phyloP scores from a whole-genome alignment of 2,888 invertebrate species.

The Archaeoteleia sp. region DNA sequence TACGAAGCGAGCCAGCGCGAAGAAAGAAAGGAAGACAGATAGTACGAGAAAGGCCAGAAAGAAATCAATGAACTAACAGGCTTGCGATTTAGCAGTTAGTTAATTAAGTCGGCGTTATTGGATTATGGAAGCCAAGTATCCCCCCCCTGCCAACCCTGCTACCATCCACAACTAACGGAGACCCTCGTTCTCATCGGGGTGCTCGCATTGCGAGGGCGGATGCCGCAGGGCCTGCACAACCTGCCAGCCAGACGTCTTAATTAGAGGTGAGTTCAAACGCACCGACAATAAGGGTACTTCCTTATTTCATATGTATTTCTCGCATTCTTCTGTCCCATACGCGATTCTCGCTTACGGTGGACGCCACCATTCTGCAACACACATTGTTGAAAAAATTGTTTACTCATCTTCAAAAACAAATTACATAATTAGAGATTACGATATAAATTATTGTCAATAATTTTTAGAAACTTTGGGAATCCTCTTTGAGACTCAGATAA shows the following conservation, averaged over 20 bases:
- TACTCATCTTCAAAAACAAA: no score
- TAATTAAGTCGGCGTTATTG: constrained; percentile 75
- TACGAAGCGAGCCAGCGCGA: constrained; percentile 11
- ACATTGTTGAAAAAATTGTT: no score
- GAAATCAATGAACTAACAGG: constrained; percentile 74
- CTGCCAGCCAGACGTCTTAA: constrained; percentile 72
- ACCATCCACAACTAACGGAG: constrained; percentile 48
- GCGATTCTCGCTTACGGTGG: constrained; percentile 27
- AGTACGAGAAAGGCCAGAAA: constrained; percentile 44
- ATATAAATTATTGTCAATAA: no score
- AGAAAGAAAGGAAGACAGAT: constrained; percentile 48
- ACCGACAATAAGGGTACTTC: constrained; percentile 57
- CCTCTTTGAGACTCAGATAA: no score
- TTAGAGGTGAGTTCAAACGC: constrained; percentile 71
- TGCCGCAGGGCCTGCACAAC: constrained; percentile 67
- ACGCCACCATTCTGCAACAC: no score
- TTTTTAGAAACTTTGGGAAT: no score
- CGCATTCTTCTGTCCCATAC: constrained; percentile 48
- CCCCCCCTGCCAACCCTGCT: constrained; percentile 54
- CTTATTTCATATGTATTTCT: constrained; percentile 54
- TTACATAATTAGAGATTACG: no score
- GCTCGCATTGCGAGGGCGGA: constrained; percentile 66
- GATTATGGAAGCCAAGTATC: constrained; percentile 72
- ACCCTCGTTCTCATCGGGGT: constrained; percentile 59
- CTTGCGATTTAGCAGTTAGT: constrained; percentile 73